Base-by-base conservation (phyloP, 2,113 vertebrate species). In the Lipophrys pholis region DNA sequence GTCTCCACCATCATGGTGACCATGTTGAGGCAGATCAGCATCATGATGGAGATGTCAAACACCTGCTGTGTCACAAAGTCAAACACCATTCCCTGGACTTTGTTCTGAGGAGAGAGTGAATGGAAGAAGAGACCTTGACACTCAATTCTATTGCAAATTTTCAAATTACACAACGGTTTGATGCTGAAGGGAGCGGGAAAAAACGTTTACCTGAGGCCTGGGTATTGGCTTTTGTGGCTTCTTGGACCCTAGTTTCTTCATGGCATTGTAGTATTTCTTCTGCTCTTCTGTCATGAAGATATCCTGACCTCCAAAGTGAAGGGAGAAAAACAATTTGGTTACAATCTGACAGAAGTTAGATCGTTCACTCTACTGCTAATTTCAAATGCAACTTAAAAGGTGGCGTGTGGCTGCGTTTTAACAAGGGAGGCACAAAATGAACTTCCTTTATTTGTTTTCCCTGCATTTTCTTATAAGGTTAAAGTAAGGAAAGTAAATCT, bases 1-100 rank as follows among this genome's bases (percentile, higher is more conserved):
- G 98, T 99, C 90, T 99, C 98, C 82, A 99, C 97, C 98, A 99
- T 99, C 98, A 99, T 99, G 6, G 98, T 99, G 64, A 99, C 98
- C 98, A 99, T 99, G 92, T 99, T 99, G 85, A 99, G 96, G 94
- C 97, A 98, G 81, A 99, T 99, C 68, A 99, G 95, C 11, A 99
- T 97, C 98, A 99, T 99, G 91, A 99, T 99, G 69, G 97, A 93
- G 6, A 99, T 99, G 78, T 99, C 98, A 0, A 99, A 99, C 1
- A 97, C 98, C 91, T 99, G 98, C 84, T 99, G 97, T 0, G 97
- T 99, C 51, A 99, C 97, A 58, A 99, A 97, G 91, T 99, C 98
- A 63, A 99, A 99, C 80, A 99, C 90, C 17, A 96, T 95, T 6
- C 98, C 98, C 83, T 99, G 98, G 80, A 99, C 79, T 48, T 89